phyloP scores from a whole-genome alignment of 1,140 invertebrate species.

The Diplogasteroides magnus region DNA sequence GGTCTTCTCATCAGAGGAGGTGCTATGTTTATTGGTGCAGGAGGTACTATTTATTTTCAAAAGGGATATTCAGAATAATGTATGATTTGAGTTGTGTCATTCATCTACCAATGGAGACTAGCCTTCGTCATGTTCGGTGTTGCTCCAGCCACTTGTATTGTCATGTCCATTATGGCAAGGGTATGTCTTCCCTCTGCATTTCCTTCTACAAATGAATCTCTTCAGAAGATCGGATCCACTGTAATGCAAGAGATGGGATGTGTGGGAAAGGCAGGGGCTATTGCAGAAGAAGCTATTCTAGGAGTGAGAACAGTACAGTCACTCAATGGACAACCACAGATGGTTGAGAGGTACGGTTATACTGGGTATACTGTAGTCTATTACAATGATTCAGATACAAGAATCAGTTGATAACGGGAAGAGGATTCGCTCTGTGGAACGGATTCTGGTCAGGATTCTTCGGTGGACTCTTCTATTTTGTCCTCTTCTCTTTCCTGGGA shows the following conservation, averaged over 20 bases:
- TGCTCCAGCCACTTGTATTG: slow-evolving; percentile 27
- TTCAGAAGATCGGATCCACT: slow-evolving; percentile 38
- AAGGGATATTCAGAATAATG: no score
- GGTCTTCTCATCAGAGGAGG: slow-evolving; percentile 67
- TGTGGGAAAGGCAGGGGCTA: slow-evolving; percentile 70
- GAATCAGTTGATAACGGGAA: slow-evolving; percentile 34
- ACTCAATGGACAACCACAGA: slow-evolving; percentile 72
- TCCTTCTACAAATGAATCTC: slow-evolving; percentile 1
- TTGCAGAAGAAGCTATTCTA: slow-evolving; percentile 74
- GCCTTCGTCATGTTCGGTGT: slow-evolving; percentile 38
- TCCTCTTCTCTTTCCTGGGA: slow-evolving; percentile 31
- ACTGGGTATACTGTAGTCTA: neutral
- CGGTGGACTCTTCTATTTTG: slow-evolving; percentile 29
- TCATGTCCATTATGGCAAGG: slow-evolving; percentile 30
- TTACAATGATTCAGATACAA: slow-evolving; percentile 10
- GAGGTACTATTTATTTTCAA: no score
- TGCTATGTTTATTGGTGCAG: slow-evolving; percentile 35
- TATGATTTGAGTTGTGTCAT: no score
- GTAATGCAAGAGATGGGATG: slow-evolving; percentile 71
- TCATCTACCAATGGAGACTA: slow-evolving; percentile 38
- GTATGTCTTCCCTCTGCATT: slow-evolving; percentile 12
- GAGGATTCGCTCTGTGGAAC: slow-evolving; percentile 36
- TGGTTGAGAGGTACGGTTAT: slow-evolving; percentile 56
- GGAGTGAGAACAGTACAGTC: slow-evolving; percentile 73
- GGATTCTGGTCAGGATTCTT: slow-evolving; percentile 49